Conservation (phyloP, 2,797 vertebrate genomes). For the Bryconaethiops microstoma region DNA sequence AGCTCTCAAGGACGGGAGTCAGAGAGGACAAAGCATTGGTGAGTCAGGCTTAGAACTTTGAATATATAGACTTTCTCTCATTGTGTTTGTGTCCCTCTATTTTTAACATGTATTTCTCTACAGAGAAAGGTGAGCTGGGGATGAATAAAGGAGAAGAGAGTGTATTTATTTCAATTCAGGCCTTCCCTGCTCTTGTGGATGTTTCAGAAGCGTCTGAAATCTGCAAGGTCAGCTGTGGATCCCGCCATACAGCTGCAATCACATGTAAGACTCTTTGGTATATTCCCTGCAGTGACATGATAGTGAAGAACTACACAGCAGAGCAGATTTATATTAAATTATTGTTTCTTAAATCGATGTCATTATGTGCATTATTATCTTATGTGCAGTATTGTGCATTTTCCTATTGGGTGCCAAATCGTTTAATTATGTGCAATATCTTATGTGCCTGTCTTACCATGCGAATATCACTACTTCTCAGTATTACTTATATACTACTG, state of each 20-base stretch:
- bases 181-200: slow-evolving; percentile 90
- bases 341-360: not conserved
- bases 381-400: too few species aligned
- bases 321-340: not conserved
- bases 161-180: slow-evolving; percentile 88
- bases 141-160: slow-evolving; percentile 43
- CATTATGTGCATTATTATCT: too few species aligned
- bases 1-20: slow-evolving; percentile 47
- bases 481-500: too few species aligned
- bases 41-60: slow-evolving; percentile 54
- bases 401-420: too few species aligned
- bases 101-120: not conserved
- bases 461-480: too few species aligned
- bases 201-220: slow-evolving; percentile 78
- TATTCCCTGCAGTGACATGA: slow-evolving; percentile 1
- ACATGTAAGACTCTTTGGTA: slow-evolving; percentile 78
- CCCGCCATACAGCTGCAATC: slow-evolving; percentile 87
- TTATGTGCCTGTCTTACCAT: not conserved
- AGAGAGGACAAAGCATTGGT: slow-evolving; percentile 47
- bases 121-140: slow-evolving; percentile 5
- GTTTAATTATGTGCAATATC: too few species aligned
- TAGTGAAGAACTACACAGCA: not conserved
- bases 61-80: not conserved
- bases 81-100: not conserved
- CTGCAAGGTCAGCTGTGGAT: slow-evolving; percentile 85